A percentile compares a stretch with the other conserved stretches of the same genome.
Conservation (phyloP, 2,113 vertebrate species). For the Ceuthmochares aereus region DNA sequence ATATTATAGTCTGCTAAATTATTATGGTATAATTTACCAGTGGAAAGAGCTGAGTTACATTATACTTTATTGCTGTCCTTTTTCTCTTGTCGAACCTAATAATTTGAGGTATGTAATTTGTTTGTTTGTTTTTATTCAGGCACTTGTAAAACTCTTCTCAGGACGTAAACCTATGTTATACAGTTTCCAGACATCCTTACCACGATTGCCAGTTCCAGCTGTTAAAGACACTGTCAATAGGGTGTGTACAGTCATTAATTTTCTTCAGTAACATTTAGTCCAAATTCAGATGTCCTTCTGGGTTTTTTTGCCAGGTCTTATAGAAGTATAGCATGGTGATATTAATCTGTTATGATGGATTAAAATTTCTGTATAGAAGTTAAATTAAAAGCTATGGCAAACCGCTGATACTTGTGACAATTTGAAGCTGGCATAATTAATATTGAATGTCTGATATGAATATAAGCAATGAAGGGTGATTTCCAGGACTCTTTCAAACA, state of each 20-base stretch:
- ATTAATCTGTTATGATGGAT: neutral
- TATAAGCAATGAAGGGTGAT: neutral
- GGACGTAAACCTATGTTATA: slow-evolving; percentile 95
- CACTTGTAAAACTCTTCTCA: slow-evolving; percentile 92
- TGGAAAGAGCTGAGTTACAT: neutral
- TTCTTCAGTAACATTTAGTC: neutral
- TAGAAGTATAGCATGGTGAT: neutral
- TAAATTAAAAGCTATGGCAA: neutral
- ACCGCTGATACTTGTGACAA: neutral
- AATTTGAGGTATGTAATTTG: neutral
- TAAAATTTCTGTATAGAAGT: neutral
- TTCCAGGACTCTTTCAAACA: neutral
- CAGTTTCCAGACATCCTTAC: slow-evolving; percentile 95
- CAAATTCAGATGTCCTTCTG: neutral
- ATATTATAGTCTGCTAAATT: neutral
- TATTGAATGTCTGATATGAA: neutral
- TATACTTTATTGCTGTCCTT: neutral
- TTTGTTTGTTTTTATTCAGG: slow-evolving; percentile 61
- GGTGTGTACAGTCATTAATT: slow-evolving; percentile 72
- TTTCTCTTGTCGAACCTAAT: neutral
- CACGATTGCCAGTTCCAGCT: slow-evolving; percentile 88
- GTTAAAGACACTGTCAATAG: slow-evolving; percentile 87
- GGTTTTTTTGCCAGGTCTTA: neutral
- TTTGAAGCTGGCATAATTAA: neutral
- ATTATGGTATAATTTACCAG: neutral